phyloP scores from a whole-genome alignment of 2,113 vertebrate species.

The Barnardius zonarius region DNA sequence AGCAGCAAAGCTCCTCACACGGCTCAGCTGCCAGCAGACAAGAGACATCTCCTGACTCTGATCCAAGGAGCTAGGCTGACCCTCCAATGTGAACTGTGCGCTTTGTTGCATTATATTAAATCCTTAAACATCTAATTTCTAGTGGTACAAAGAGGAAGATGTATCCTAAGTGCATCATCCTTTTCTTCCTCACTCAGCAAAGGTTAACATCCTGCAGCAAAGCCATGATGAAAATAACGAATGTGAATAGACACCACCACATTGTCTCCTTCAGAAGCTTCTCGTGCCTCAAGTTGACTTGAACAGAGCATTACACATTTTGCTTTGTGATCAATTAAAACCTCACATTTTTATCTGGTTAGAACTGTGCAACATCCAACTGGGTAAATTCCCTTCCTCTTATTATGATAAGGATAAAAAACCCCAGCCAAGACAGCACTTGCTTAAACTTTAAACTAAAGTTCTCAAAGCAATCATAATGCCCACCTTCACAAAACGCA shows the following conservation, averaged over 20 bases:
- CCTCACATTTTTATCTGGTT: background rate
- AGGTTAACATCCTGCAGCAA: background rate
- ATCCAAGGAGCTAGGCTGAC: background rate
- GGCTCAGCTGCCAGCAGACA: background rate
- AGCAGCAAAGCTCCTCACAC: fast-evolving
- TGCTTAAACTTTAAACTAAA: background rate
- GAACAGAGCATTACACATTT: background rate
- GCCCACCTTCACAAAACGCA: background rate
- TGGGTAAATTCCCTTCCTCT: background rate
- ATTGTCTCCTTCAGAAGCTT: background rate
- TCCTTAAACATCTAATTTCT: background rate
- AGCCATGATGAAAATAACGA: background rate
- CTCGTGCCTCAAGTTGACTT: background rate
- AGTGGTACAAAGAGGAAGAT: background rate
- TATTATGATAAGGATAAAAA: fast-evolving
- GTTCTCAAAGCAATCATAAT: background rate
- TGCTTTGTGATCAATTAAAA: background rate
- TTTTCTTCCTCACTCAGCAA: background rate
- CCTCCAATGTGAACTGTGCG: fast-evolving
- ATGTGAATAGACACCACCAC: fast-evolving
- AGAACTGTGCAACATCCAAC: background rate
- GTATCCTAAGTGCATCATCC: background rate
- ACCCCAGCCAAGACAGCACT: background rate
- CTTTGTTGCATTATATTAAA: background rate
- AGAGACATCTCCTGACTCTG: background rate